Conservation (phyloP, 2,797 vertebrate genomes). For the Artibeus lituratus region DNA sequence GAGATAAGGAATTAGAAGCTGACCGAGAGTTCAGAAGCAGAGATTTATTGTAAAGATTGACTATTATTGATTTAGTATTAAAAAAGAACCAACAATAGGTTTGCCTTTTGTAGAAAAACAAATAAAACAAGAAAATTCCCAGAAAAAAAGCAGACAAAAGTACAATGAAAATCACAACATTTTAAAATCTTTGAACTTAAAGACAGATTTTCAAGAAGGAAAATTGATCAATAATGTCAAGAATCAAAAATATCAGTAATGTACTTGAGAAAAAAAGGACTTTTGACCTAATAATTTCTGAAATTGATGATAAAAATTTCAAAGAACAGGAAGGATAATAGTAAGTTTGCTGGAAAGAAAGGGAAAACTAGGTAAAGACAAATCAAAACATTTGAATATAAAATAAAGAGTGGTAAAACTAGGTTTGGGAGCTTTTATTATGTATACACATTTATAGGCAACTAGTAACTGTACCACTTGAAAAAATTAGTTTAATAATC, state of each 20-base stretch:
- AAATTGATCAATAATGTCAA: conserved; percentile 18
- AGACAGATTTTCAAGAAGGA: background rate
- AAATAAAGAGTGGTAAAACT: background rate
- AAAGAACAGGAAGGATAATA: background rate
- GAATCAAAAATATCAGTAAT: background rate
- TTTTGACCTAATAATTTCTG: background rate
- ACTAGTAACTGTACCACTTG: background rate
- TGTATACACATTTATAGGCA: background rate
- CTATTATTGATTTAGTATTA: conserved; percentile 39
- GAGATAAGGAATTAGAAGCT: conserved; percentile 34
- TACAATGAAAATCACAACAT: background rate
- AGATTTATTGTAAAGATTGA: background rate
- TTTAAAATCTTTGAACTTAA: background rate
- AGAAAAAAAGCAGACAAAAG: background rate
- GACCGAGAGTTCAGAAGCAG: background rate
- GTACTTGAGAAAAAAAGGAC: background rate
- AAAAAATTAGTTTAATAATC: background rate
- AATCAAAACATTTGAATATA: background rate
- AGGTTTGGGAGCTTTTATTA: background rate
- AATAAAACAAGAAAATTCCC: conserved; percentile 1
- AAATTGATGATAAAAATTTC: background rate
- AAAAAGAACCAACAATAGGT: background rate
- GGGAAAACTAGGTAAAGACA: background rate
- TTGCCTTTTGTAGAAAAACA: conserved; percentile 4
- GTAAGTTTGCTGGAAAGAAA: background rate